Evolutionary conservation across 1,140 invertebrate species (phyloP), one percentile per base, ranked within the genome.

Genomic region (Steinernema feltiae): DNA sequence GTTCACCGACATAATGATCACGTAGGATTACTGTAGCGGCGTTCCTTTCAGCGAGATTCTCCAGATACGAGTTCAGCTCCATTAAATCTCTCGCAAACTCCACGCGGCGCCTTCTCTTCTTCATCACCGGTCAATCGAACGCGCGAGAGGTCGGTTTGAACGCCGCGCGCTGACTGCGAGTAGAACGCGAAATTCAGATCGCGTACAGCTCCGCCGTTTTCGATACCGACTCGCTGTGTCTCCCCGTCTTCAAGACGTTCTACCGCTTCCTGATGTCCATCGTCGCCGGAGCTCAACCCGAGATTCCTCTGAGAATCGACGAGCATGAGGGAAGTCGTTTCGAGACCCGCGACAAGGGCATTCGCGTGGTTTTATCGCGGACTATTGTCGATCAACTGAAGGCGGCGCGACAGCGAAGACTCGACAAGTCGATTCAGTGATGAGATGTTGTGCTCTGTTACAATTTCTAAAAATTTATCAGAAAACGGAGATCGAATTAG

Each of bases 271-370:
- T 81, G 7, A 46, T 78, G 17, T 70, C 76, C 21, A 75, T 81
- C 29, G 29, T 81, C 41, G 76, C 80, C 32, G 80, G 80, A 32
- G 70, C 76, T 21, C 79, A 80, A 53, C 46, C 48, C 17, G 79
- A 78, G 48, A 76, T 73, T 21, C 77, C 79, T 12, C 72, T 80
- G 30, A 79, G 79, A 71, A 79, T 80, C 31, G 80, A 81, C 63
- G 78, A 80, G 35, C 77, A 80, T 2, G 79, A 81, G 35, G 80
- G 80, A 70, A 74, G 73, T 27, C 73, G 78, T n/a, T 80, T 79
- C 46, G 80, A 81, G 46, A 80, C 79, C 63, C 29, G 80, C 21
- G 80, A 81, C 53, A 81, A 77, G 73, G 32, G 35, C 24, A 81
- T 81, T 32, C 72, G 70, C 30, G 76, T 81, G 21, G 76, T 81